These are phyloP conservation scores for Alentia gelatinosa DNA, from an alignment of 2,888 invertebrate genomes.

Conservation along the genomic window DNA sequence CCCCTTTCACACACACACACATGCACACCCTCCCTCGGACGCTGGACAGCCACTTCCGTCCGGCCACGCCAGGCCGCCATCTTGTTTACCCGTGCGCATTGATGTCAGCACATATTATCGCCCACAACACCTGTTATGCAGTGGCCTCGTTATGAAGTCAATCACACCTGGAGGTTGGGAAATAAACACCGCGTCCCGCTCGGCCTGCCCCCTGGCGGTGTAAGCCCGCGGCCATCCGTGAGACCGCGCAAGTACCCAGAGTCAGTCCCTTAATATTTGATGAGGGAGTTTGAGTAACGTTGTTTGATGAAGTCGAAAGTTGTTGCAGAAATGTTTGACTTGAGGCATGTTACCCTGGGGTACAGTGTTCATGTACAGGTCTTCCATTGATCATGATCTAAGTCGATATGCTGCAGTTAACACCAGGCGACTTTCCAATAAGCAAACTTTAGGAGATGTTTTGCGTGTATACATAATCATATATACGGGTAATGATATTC, in stretches of 20 bases:
- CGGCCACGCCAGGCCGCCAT: neutral
- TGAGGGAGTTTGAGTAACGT: neutral
- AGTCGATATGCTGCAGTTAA: too few relatives aligned
- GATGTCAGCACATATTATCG: neutral
- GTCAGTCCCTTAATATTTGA: neutral
- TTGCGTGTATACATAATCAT: too few relatives aligned
- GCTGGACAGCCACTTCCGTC: neutral
- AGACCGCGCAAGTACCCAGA: neutral
- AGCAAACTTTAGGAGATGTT: too few relatives aligned
- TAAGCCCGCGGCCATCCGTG: neutral
- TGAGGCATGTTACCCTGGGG: neutral
- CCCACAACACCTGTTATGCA: conserved; percentile 13
- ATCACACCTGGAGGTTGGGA: conserved; percentile 9
- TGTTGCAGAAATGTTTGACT: neutral
- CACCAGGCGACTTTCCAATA: too few relatives aligned
- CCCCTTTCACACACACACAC: neutral
- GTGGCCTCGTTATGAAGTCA: conserved; percentile 23
- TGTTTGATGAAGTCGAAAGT: neutral
- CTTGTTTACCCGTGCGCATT: neutral
- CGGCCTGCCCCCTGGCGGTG: neutral
- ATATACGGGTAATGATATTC: too few relatives aligned
- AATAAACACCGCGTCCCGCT: neutral
- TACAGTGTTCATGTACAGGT: neutral
- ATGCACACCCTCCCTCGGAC: neutral
- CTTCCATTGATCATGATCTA: neutral